phyloP scores from a whole-genome alignment of 2,797 vertebrate species.

The Gadopsis marmoratus region DNA sequence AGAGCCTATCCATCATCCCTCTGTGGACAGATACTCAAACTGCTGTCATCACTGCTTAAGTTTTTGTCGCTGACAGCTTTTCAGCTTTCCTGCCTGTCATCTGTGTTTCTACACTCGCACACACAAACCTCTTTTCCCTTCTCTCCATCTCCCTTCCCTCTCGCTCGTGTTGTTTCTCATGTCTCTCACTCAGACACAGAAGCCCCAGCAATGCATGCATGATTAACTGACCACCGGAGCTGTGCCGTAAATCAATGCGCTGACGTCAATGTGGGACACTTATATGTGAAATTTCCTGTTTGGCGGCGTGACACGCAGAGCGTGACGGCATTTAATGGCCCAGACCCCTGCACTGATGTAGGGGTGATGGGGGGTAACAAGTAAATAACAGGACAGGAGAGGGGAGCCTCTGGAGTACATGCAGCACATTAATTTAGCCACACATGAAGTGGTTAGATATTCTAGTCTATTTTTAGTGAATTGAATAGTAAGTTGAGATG shows the following conservation, averaged over 20 bases:
- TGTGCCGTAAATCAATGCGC: conserved; percentile 13
- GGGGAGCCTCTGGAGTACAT: neutral
- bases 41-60: conserved; percentile 39
- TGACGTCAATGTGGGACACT: conserved; percentile 38
- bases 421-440: neutral
- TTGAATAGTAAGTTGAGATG: neutral
- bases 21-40: conserved; percentile 43
- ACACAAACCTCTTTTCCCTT: neutral
- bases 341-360: neutral
- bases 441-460: neutral
- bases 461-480: neutral
- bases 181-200: conserved; percentile 13
- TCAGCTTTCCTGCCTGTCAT: conserved; percentile 41
- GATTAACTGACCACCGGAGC: conserved; percentile 23
- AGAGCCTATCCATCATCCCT: conserved; percentile 22
- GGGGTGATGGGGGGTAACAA: neutral
- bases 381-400: too few relatives aligned
- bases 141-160: neutral
- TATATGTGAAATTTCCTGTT: conserved; percentile 20
- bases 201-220: conserved; percentile 5
- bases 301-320: neutral
- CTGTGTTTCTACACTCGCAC: conserved; percentile 10
- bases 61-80: conserved; percentile 41
- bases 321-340: conserved; percentile 1
- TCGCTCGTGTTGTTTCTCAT: conserved; percentile 37